Base-by-base conservation (phyloP, 2,888 invertebrate genomes). In the Proisotoma minuta region DNA sequence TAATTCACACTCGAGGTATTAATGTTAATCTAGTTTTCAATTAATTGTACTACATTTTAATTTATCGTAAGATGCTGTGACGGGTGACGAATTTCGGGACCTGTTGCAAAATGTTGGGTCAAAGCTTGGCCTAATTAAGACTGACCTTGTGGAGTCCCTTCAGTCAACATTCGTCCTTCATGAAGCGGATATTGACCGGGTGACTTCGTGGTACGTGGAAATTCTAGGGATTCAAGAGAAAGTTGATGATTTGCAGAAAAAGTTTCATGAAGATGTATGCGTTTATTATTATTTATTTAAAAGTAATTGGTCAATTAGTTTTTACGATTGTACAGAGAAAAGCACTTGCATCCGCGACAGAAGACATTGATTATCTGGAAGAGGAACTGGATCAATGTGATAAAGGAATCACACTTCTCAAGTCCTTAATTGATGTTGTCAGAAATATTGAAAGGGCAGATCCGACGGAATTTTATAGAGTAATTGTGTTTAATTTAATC, bases 111-210 rank as follows among this genome's bases (percentile, higher is more conserved):
- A 49, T 39, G 62, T 71, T 22, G 64, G 66, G 2, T 56, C 53
- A 2, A 66, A 64, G 49, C 59, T 71, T 3, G 51, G 53, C 18
- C 58, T 51, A 10, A 22, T 72, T 29, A 70, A 70, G 28, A 62
- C 57, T 2, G 66, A 66, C 43, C 48, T 72, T 2, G 57, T 69
- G 5, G 61, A 66, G 40, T 63, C 70, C 0, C 27, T 70, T 3
- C 53, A 65, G 20, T 57, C 66, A 1, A 62, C 65, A 23, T 69
- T 72, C 63, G 66, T 63, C 4, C 20, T 66, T 15, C 60, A 49
- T 23, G 72, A 72, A 18, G 51, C 69, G 0, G 72, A 72, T 57
- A 57, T 70, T 57, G 68, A 71, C 39, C 43, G 70, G 24, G 70
- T 72, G 1, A 59, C 65, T 3, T 62, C 68, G n/a, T 71, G 72